These are phyloP conservation scores for Cephus cinctus DNA, from an alignment of 1,140 invertebrate species.

Conservation along the genomic window DNA sequence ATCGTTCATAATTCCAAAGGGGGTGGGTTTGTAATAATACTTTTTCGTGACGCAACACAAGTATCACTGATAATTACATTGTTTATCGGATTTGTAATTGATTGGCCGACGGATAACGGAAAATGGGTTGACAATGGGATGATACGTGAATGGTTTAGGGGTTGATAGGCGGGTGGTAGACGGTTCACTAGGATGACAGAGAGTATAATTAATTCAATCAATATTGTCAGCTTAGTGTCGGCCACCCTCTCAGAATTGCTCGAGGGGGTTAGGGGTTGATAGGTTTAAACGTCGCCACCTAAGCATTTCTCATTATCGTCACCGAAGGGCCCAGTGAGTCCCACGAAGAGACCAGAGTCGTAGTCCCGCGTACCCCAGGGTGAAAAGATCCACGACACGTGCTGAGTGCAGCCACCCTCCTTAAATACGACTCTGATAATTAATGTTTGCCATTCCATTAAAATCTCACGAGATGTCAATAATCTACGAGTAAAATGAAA, in stretches of 20 bases:
- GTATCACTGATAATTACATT: too few relatives aligned
- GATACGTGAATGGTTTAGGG: too few relatives aligned
- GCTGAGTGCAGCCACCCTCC: constrained; percentile 16
- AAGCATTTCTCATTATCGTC: constrained; percentile 3
- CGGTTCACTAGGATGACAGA: too few relatives aligned
- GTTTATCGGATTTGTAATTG: too few relatives aligned
- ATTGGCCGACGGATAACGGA: too few relatives aligned
- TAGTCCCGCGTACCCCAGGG: constrained; percentile 30
- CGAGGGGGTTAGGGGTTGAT: neutral
- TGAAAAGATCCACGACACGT: constrained; percentile 15
- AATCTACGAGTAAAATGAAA: too few relatives aligned
- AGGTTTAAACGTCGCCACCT: constrained; percentile 1
- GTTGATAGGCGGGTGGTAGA: too few relatives aligned
- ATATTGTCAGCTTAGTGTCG: neutral
- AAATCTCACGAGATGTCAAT: constrained; percentile 43
- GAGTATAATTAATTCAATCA: constrained; percentile 5
- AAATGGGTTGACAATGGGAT: too few relatives aligned
- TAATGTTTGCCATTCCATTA: constrained; percentile 49
- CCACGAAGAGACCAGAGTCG: neutral
- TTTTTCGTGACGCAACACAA: too few relatives aligned
- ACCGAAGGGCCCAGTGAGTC: neutral
- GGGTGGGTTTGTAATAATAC: too few relatives aligned
- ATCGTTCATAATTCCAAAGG: too few relatives aligned
- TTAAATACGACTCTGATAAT: constrained; percentile 47
- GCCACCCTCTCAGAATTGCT: neutral